These are phyloP conservation scores for Pagrus major DNA, from an alignment of 2,113 vertebrate species.

Conservation along the genomic window DNA sequence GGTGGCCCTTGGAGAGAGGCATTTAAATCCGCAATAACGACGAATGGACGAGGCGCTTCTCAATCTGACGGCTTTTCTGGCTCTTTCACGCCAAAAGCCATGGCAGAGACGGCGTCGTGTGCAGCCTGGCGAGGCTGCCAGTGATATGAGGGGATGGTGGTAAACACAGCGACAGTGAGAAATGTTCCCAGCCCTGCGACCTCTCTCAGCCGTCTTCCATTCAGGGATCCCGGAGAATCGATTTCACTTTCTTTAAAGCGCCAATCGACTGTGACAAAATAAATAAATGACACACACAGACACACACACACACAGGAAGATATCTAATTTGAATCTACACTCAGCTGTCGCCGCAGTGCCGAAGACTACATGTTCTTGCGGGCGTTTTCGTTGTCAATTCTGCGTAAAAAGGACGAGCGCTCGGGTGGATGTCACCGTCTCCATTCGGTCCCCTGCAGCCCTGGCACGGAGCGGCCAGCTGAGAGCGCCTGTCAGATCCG, in stretches of 20 bases:
- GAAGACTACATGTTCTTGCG: constrained; percentile 51
- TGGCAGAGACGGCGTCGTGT: constrained; percentile 61
- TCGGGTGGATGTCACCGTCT: constrained; percentile 68
- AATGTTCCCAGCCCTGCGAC: constrained; percentile 53
- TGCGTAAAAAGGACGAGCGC: constrained; percentile 62
- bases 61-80: constrained; percentile 59
- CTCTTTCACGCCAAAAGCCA: constrained; percentile 66
- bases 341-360: constrained; percentile 12
- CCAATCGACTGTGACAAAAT: constrained; percentile 45
- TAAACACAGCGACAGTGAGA: constrained; percentile 31
- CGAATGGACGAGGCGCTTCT: constrained; percentile 65
- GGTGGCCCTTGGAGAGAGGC: constrained; percentile 75
- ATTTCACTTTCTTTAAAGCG: constrained; percentile 68
- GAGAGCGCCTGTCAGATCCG: constrained; percentile 80
- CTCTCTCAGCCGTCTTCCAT: constrained; percentile 76
- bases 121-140: constrained; percentile 67
- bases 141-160: constrained; percentile 26
- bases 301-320: neutral
- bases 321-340: neutral
- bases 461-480: constrained; percentile 71
- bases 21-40: constrained; percentile 82
- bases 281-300: neutral
- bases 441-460: constrained; percentile 74
- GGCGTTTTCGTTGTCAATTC: constrained; percentile 50
- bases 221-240: constrained; percentile 69